These are phyloP conservation scores for Chaetops frenatus DNA, from an alignment of 2,113 vertebrate genomes.

Conservation along the genomic window DNA sequence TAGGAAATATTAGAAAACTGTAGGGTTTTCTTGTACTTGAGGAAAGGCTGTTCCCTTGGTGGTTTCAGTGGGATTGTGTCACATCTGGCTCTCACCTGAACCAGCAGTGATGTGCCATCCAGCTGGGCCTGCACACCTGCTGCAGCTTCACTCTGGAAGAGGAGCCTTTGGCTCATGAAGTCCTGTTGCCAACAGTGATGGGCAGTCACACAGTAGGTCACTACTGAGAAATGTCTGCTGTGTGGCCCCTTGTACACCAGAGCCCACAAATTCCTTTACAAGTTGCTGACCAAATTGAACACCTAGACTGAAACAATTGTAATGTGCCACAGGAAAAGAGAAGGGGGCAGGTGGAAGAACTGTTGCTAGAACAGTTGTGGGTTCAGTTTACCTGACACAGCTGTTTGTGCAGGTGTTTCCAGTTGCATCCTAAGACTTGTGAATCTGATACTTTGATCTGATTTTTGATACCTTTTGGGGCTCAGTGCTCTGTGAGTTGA, in stretches of 20 bases:
- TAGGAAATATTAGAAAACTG: background rate
- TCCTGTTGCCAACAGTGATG: background rate
- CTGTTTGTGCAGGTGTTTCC: background rate
- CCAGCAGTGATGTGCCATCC: background rate
- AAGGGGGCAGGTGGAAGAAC: background rate
- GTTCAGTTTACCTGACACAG: background rate
- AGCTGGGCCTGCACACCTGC: background rate
- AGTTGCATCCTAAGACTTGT: background rate
- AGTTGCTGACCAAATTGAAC: background rate
- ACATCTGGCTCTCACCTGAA: background rate
- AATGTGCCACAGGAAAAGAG: background rate
- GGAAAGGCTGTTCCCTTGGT: background rate
- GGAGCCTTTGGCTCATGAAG: background rate
- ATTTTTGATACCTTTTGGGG: background rate
- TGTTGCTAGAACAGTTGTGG: background rate
- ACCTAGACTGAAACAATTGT: background rate
- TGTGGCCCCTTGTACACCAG: background rate
- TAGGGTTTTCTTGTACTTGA: background rate
- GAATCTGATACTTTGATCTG: background rate
- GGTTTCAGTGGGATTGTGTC: background rate
- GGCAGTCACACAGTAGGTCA: fast-evolving
- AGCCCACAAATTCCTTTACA: background rate
- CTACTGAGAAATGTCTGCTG: background rate
- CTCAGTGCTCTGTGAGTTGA: background rate
- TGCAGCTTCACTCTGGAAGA: background rate